Percentiles rank a stretch among this genome's conserved stretches.
Conservation (phyloP, 2,888 invertebrate species). For the Acrocera orbiculus region DNA sequence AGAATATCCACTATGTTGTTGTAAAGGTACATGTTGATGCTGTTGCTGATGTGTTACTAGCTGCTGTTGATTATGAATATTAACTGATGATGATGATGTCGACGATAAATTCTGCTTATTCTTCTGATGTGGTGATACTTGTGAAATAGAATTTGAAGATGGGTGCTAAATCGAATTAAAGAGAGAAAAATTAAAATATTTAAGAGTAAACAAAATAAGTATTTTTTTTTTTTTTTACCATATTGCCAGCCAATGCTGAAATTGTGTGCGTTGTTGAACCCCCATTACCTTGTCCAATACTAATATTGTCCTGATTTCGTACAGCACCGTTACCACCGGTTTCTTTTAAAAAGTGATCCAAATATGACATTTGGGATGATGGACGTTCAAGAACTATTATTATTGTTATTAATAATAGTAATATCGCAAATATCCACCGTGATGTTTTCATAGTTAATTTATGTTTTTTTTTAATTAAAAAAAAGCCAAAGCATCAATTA, state of each 20-base stretch:
- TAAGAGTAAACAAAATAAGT: too few relatives aligned
- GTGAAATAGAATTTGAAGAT: conserved; percentile 15
- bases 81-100: conserved; percentile 14
- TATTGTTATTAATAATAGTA: conserved; percentile 12
- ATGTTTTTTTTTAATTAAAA: background rate
- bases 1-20: conserved; percentile 33
- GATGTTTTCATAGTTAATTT: background rate
- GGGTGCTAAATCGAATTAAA: conserved; percentile 10
- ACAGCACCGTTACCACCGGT: conserved; percentile 29
- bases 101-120: conserved; percentile 13
- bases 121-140: conserved; percentile 12
- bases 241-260: conserved; percentile 13
- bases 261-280: conserved; percentile 14
- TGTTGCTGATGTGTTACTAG: conserved; percentile 8
- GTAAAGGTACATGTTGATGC: conserved; percentile 20
- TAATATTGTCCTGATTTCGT: conserved; percentile 8
- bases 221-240: conserved; percentile 11
- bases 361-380: conserved; percentile 78
- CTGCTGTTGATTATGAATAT: conserved; percentile 13
- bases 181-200: too few relatives aligned
- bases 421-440: background rate
- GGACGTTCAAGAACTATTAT: conserved; percentile 67
- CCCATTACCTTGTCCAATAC: conserved; percentile 13
- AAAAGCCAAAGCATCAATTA: background rate
- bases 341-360: conserved; percentile 80